Base-by-base conservation (phyloP, 1,140 invertebrate species). In the Holotrichia oblita region DNA sequence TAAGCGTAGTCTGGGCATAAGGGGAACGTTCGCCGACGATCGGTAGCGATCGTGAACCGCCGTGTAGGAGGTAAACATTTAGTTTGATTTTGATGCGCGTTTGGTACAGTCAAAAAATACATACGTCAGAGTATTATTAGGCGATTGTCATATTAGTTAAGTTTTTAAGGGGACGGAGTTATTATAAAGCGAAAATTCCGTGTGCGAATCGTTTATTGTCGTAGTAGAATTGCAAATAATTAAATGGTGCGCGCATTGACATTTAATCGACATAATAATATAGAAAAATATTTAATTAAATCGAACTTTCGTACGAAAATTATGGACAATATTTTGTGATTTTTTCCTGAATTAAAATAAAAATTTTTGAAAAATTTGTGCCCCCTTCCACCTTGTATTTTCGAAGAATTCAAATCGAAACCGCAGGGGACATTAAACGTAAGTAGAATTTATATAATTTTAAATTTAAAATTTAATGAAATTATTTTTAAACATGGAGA, bases 11-110 rank as follows among this genome's bases (percentile, higher is more conserved):
- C 77, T 80, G 80, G 81, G 81, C 79, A 81, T 78, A 79, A 78
- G 81, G 64, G 61, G 73, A 75, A 10, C 75, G 17, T 48, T 81
- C 22, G 81, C 1, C 41, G 24, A 3, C 72, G 34, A 6, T 79
- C 80, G 81, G 27, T 17, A 20, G 1, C 27, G 3, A 14, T 73
- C 81, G 77, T 40, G 14, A 20, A 73, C 80, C 79, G 83, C 73
- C 75, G 69, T 79, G 80, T 80, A 78, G 81, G 84, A 82, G 83
- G 82, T 82, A 84, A 85, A 83, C 76, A 77, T 83, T 83, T 80
- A 84, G 82, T 83, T 83, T 82, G 82, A 83, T 83, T 82, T 82
- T 83, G 77, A 81, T 78, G 79, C 80, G 80, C 80, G 40, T 76
- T 79, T 81, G 73, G 81, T 79, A 75, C 78, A 77, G 76, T 81